Evolutionary conservation across 37 sponge, comb jelly and placozoan species (phyloP), one percentile per base, ranked within the genome.

Genomic region (Oopsacas minuta): DNA sequence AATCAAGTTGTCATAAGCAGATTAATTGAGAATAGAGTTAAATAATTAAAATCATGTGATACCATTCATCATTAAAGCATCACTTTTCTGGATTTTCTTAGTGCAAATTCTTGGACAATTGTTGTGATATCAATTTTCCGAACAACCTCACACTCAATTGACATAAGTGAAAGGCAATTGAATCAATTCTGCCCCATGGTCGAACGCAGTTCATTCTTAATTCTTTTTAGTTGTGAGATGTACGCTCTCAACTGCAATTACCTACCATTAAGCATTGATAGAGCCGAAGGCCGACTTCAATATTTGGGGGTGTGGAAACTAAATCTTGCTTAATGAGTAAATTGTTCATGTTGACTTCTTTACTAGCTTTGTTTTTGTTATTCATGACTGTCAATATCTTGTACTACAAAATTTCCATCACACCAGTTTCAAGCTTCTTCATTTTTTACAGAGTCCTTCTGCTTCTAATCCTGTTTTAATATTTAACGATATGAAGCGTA

Each of bases 221-320:
- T 61, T 61, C 75, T 61, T 61, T 61, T 61, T 61, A 61, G 75
- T n/a, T 61, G 75, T 61, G 75, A 61, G 75, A 61, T n/a, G 75
- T 61, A 61, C 75, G 28, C 75, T 61, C 75, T 61, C 75, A 25
- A 61, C 75, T 61, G 22, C 75, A 61, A 61, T 61, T 61, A 61
- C 75, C 28, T 25, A 61, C 75, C 30, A 61, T 61, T 61, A 61
- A 61, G 75, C 75, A 61, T 61, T 32, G 75, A 61, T 61, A 61
- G 75, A 61, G 75, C 22, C 75, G 75, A 61, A 61, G 75, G 75
- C 32, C 75, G 75, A 61, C 75, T 61, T 61, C 75, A 61, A 61
- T 61, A 61, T 61, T 61, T 61, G 75, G 75, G 28, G 28, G 28
- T 61, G 75, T 61, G 75, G 75, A 61, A 61, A 61, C 75, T 20